Evolutionary conservation across 2,888 invertebrate species (phyloP).

Genomic region (Clistopyga incitator): DNA sequence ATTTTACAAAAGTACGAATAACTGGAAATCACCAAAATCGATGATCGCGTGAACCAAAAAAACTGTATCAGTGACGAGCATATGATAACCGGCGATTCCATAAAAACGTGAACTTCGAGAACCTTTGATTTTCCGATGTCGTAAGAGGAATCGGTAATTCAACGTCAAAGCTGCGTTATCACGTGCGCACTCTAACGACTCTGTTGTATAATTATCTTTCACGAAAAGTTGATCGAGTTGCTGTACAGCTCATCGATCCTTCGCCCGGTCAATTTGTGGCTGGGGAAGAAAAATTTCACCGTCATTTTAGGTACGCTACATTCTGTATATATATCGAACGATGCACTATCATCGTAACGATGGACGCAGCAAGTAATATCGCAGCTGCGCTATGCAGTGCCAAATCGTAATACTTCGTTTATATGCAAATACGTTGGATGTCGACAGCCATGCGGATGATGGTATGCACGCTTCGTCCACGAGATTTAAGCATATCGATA

Average conservation of each 20-base stretch:
- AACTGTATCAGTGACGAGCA: no score
- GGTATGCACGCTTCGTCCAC: neutral
- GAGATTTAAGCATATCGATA: slow-evolving; percentile 21
- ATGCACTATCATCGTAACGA: neutral
- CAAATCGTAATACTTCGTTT: slow-evolving; percentile 76
- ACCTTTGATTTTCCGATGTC: neutral
- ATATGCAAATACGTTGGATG: slow-evolving; percentile 78
- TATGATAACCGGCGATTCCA: no score
- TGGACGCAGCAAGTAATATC: slow-evolving; percentile 21
- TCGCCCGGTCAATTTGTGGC: neutral
- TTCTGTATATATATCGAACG: neutral
- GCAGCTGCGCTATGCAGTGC: slow-evolving; percentile 31
- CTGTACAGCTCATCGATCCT: slow-evolving; percentile 2
- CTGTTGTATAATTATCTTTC: slow-evolving; percentile 26
- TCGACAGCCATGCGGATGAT: slow-evolving; percentile 58
- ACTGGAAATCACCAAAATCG: no score
- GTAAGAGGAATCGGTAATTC: neutral
- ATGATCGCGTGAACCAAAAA: no score
- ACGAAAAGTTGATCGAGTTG: slow-evolving; percentile 10
- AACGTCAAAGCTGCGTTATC: slow-evolving; percentile 2
- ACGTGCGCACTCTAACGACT: neutral
- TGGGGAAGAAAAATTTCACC: slow-evolving; percentile 4
- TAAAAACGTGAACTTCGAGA: no score
- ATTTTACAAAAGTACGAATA: no score
- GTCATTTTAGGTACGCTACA: slow-evolving; percentile 7